Base-by-base conservation (phyloP, 2,888 invertebrate genomes). In the Phalera bucephala region DNA sequence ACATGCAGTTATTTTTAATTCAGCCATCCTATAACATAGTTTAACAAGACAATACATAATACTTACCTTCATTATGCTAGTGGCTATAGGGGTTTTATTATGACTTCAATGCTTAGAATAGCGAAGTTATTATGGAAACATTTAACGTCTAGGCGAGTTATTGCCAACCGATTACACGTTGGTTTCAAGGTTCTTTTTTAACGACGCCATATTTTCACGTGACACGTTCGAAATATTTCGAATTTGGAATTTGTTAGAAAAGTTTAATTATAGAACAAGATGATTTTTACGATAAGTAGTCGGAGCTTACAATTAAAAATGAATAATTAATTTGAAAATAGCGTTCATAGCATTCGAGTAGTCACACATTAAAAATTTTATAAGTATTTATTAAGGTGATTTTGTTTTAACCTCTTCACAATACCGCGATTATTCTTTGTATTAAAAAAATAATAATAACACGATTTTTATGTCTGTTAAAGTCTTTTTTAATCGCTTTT, bases 91-190 rank as follows among this genome's bases (percentile, higher is more conserved):
- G 29, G 26, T 33, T 36, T 44, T 45, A 40, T 48, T 54, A 48
- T 52, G 43, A 41, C 33, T 41, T 36, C 26, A 37, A 46, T 47
- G 51, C 31, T 33, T 34, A 26, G 26, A 45, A 39, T 50, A 37
- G 37, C 36, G 44, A 22, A 33, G 31, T 46, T 56, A 47, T 52
- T 55, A 56, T 52, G 50, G 39, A 45, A 56, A 52, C 55, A 56
- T 47, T 52, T 28, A 44, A 46, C 40, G 50, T 39, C 50, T 53
- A 53, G 31, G 31, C 45, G 37, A 53, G 29, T 41, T 37, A 23
- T 41, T 37, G 45, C 47, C 52, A 54, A 54, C 49, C 33, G 49
- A 45, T 57, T 44, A 33, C 21, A 47, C 23, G 58, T 55, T 45
- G 52, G 52, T 45, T 58, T 52, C 49, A 54, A 57, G 49, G 58